phyloP scores from a whole-genome alignment of 2,113 vertebrate species.

The Meles meles region DNA sequence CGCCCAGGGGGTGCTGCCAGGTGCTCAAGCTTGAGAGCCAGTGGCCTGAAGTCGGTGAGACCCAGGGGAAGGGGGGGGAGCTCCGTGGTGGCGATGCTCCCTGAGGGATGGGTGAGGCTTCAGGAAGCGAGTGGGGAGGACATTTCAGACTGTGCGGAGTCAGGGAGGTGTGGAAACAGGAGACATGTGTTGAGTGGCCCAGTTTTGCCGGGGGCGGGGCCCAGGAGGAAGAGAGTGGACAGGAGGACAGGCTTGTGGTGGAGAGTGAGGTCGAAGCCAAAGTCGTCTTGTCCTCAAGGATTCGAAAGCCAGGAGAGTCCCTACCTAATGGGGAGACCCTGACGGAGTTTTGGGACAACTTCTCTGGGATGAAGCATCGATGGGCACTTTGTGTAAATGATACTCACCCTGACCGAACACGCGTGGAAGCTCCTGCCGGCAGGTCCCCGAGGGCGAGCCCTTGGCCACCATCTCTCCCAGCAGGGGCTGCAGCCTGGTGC shows the following conservation, averaged over 20 bases:
- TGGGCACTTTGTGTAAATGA: not conserved
- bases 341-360: not conserved
- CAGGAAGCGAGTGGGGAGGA: not conserved
- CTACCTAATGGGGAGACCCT: too few species aligned
- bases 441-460: not conserved
- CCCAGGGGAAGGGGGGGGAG: not conserved
- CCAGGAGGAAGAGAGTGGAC: not conserved
- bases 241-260: not conserved
- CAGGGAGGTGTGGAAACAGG: not conserved
- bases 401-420: not conserved
- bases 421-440: not conserved
- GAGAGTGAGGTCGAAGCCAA: not conserved
- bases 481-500: not conserved
- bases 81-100: not conserved
- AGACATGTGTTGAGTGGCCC: not conserved
- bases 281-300: not conserved
- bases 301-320: not conserved
- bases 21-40: not conserved
- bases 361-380: fast-evolving
- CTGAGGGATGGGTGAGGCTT: not conserved
- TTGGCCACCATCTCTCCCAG: not conserved
- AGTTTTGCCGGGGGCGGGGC: not conserved
- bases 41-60: not conserved
- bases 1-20: fast-evolving
- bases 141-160: not conserved